These are phyloP conservation scores for Pygocentrus nattereri DNA, from an alignment of 2,797 vertebrate genomes.

Conservation along the genomic window DNA sequence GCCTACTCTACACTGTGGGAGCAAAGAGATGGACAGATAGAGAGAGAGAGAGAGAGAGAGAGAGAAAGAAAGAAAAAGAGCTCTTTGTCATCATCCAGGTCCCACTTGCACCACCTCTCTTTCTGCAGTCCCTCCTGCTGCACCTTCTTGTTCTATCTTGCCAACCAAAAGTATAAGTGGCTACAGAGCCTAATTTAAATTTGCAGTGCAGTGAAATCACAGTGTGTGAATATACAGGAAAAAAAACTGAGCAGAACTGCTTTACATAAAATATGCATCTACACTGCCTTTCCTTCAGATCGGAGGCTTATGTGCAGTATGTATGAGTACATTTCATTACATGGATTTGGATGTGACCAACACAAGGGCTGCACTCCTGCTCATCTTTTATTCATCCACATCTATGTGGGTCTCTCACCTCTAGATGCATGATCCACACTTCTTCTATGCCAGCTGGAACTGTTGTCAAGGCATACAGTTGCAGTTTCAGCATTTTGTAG, in stretches of 20 bases:
- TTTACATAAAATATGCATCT: neutral
- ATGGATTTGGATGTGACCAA: neutral
- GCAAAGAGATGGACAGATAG: neutral
- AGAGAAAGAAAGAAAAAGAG: neutral
- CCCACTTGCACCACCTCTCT: neutral
- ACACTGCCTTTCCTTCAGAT: neutral
- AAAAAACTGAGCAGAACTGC: neutral
- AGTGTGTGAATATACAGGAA: neutral
- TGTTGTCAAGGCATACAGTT: neutral
- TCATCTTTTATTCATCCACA: neutral
- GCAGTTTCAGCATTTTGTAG: slow-evolving; percentile 10
- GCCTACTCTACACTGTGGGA: slow-evolving; percentile 7
- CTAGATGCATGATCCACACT: neutral
- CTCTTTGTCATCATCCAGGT: slow-evolving; percentile 10
- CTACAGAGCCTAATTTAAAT: neutral
- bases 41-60: neutral
- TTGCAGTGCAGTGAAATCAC: neutral
- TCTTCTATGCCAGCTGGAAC: neutral
- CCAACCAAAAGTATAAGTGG: neutral
- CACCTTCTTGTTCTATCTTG: neutral
- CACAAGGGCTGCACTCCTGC: neutral
- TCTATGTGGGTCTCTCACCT: slow-evolving; percentile 1
- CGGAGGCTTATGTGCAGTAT: neutral
- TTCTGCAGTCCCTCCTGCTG: neutral
- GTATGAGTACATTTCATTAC: neutral